These are phyloP conservation scores for Triplophysa yarkandensis DNA, from an alignment of 2,797 vertebrate genomes.

Conservation along the genomic window DNA sequence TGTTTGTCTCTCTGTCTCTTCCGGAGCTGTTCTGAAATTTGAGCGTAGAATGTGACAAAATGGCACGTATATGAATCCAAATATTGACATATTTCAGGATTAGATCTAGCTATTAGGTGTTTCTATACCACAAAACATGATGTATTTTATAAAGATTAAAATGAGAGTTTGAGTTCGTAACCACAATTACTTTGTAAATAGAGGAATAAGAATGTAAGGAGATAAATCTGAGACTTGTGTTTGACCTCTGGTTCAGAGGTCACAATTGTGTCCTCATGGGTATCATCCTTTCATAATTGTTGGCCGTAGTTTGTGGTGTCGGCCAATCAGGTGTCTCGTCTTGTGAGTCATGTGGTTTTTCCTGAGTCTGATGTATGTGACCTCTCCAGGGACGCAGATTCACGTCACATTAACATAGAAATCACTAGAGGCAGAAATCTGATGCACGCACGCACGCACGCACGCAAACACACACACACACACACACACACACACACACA, in stretches of 20 bases:
- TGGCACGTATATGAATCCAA: constrained; percentile 5
- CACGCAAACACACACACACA: not conserved
- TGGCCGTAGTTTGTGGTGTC: constrained; percentile 45
- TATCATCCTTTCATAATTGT: constrained; percentile 65
- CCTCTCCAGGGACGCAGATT: constrained; percentile 19
- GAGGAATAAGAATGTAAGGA: not conserved
- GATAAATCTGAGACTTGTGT: constrained; percentile 29
- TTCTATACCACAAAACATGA: too few relatives aligned
- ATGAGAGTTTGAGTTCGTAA: too few relatives aligned
- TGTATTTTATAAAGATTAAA: too few relatives aligned
- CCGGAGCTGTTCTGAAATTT: constrained; percentile 46
- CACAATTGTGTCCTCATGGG: constrained; percentile 37
- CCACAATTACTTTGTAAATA: not conserved
- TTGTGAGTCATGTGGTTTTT: constrained; percentile 58
- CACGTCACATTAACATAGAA: constrained; percentile 6
- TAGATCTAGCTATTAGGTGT: too few relatives aligned
- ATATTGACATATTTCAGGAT: not conserved
- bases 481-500: too few relatives aligned
- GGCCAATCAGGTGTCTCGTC: constrained; percentile 9
- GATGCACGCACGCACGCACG: not conserved
- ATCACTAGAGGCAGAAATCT: not conserved
- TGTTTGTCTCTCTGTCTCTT: not conserved
- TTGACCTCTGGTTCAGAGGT: constrained; percentile 60
- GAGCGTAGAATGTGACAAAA: constrained; percentile 1
- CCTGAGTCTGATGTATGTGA: constrained; percentile 58